A percentile compares a stretch with the other conserved stretches of the same genome.
Evolutionary conservation across 2,113 vertebrate genomes (phyloP).

Genomic region (Blennius ocellaris): DNA sequence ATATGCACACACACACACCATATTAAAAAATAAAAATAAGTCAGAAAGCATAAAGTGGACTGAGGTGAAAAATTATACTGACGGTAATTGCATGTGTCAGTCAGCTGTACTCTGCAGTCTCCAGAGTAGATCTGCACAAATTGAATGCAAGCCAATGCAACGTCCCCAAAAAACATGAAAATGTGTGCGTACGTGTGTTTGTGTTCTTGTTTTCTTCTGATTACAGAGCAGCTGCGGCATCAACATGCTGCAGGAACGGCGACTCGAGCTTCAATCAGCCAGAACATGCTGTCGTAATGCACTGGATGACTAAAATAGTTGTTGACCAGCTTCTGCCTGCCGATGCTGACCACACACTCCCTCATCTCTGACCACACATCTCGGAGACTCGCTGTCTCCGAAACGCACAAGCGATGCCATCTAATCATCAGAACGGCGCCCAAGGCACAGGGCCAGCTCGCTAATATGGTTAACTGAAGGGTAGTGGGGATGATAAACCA

Average conservation of each 20-base stretch:
- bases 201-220: slow-evolving; percentile 6
- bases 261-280: neutral
- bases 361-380: neutral
- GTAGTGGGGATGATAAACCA: slow-evolving; percentile 29
- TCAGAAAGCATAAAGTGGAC: no score
- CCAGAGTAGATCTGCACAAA: no score
- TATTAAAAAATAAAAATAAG: no score
- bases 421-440: slow-evolving; percentile 19
- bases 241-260: neutral
- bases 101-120: no score
- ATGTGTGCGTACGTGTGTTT: neutral
- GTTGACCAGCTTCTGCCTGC: neutral
- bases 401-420: slow-evolving; percentile 38
- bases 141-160: no score
- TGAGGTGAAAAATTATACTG: no score
- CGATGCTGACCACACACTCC: slow-evolving; percentile 11
- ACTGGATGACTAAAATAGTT: neutral
- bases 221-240: slow-evolving; percentile 12
- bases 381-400: slow-evolving; percentile 4
- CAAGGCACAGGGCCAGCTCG: slow-evolving; percentile 12
- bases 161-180: no score
- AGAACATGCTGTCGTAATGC: neutral
- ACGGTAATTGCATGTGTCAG: no score
- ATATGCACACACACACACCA: no score
- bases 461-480: slow-evolving; percentile 52